A percentile compares a stretch with the other conserved stretches of the same genome.
These are phyloP conservation scores for Xiphophorus couchianus DNA, from an alignment of 2,113 vertebrate genomes.

Conservation along the genomic window DNA sequence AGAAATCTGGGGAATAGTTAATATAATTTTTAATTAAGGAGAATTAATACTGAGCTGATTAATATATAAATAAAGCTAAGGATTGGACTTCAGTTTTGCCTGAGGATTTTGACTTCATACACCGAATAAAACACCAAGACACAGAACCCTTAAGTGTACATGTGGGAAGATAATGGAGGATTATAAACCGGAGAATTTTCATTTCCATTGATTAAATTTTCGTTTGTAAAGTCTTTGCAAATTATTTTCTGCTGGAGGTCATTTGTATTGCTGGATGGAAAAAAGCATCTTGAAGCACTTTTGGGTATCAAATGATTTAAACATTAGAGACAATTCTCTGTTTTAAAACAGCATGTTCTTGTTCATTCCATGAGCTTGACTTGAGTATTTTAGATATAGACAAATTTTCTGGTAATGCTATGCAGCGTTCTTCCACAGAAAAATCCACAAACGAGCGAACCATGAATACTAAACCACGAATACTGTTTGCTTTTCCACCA, in stretches of 20 bases:
- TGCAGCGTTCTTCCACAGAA: too few species aligned
- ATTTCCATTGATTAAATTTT: slow-evolving; percentile 20
- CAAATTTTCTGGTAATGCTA: too few species aligned
- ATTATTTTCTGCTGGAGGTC: too few species aligned
- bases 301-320: not conserved
- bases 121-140: not conserved
- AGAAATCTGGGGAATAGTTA: not conserved
- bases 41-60: not conserved
- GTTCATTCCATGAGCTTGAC: too few species aligned
- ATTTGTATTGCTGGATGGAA: not conserved
- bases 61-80: not conserved
- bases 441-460: too few species aligned
- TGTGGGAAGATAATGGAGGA: not conserved
- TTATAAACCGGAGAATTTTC: not conserved
- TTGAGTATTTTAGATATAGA: too few species aligned
- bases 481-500: too few species aligned
- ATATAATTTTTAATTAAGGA: not conserved
- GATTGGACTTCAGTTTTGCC: not conserved
- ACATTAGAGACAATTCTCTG: not conserved
- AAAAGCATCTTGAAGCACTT: not conserved
- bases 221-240: not conserved
- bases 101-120: not conserved
- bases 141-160: not conserved
- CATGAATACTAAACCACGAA: too few species aligned
- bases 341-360: too few species aligned